These are phyloP conservation scores for Pantherophis vulpinus DNA, from an alignment of 2,797 vertebrate species.

Conservation along the genomic window DNA sequence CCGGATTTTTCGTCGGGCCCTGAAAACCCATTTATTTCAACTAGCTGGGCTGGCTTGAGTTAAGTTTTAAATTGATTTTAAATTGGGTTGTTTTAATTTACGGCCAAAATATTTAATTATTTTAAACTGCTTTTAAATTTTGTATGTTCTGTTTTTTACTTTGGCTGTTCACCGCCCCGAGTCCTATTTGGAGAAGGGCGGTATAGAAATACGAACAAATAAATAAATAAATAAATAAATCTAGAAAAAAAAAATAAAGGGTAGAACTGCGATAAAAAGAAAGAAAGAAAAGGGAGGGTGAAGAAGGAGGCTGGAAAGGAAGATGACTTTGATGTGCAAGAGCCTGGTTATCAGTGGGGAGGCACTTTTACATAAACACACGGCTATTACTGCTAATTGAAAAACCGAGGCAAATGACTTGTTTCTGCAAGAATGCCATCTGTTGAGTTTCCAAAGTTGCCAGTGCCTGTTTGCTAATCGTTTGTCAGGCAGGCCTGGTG, in stretches of 20 bases:
- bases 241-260: conserved; percentile 43
- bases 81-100: too few relatives aligned
- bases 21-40: too few relatives aligned
- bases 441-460: conserved; percentile 24
- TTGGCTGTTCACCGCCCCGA: too few relatives aligned
- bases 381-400: conserved; percentile 54
- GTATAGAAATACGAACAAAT: too few relatives aligned
- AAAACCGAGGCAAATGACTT: conserved; percentile 39
- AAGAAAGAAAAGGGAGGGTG: background rate
- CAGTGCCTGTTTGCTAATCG: conserved; percentile 51
- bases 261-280: conserved; percentile 54
- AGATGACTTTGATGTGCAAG: conserved; percentile 62
- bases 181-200: too few relatives aligned
- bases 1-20: too few relatives aligned
- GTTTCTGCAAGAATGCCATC: conserved; percentile 48
- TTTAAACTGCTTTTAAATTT: too few relatives aligned
- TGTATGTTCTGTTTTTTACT: too few relatives aligned
- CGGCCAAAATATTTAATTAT: too few relatives aligned
- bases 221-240: too few relatives aligned
- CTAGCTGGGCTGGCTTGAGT: too few relatives aligned
- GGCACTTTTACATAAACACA: conserved; percentile 58
- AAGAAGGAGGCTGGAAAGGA: conserved; percentile 41
- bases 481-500: conserved; percentile 36
- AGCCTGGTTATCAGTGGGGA: conserved; percentile 59
- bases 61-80: too few relatives aligned